These are phyloP conservation scores for Phalacrocorax carbo DNA, from an alignment of 2,113 vertebrate genomes.

Conservation along the genomic window DNA sequence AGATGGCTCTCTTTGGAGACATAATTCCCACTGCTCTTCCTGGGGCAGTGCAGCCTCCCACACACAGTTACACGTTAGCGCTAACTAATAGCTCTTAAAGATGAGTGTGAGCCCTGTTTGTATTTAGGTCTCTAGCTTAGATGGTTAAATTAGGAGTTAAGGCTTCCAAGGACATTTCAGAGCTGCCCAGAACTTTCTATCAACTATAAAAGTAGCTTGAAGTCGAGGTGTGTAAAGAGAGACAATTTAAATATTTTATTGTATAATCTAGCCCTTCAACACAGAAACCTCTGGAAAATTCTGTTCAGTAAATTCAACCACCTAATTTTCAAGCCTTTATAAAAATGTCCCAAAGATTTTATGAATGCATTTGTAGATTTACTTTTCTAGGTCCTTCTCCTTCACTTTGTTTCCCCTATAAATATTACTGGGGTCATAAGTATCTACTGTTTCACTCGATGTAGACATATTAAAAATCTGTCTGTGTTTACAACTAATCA, in stretches of 20 bases:
- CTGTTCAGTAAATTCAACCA: neutral
- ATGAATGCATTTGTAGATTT: neutral
- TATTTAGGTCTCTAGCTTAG: neutral
- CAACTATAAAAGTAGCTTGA: neutral
- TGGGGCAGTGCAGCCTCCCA: neutral
- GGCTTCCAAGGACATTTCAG: neutral
- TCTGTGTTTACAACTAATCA: constrained; percentile 65
- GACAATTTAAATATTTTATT: neutral
- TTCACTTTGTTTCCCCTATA: constrained; percentile 17
- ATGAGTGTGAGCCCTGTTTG: neutral
- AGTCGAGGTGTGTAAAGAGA: neutral
- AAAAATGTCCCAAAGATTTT: neutral
- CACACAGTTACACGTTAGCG: neutral
- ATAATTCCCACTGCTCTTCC: neutral
- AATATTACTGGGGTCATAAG: constrained; percentile 1
- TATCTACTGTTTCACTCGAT: constrained; percentile 47
- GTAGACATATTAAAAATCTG: constrained; percentile 55
- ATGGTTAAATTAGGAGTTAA: neutral
- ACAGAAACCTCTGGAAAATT: neutral
- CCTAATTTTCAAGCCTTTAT: neutral
- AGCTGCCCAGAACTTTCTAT: neutral
- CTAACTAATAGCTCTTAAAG: neutral
- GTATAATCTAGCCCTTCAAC: neutral
- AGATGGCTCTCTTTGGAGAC: neutral
- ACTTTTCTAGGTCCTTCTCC: neutral